phyloP scores from a whole-genome alignment of 2,797 vertebrate genomes.

The Propithecus deckenii region DNA sequence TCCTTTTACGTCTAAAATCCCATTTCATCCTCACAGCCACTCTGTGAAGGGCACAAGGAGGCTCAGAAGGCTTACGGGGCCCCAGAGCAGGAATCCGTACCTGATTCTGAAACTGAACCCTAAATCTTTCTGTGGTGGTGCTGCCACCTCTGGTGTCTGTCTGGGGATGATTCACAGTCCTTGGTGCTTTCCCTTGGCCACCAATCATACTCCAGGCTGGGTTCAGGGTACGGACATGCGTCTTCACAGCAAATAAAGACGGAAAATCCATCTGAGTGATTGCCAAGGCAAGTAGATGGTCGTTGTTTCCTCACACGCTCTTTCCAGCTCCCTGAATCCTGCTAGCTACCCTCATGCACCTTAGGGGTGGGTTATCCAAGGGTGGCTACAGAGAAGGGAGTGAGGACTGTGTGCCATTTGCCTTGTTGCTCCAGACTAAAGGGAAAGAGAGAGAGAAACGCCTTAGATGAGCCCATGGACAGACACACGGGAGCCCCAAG shows the following conservation, averaged over 20 bases:
- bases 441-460: background rate
- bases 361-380: background rate
- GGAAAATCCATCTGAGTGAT: background rate
- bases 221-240: background rate
- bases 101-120: background rate
- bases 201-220: background rate
- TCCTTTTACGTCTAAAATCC: background rate
- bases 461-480: rapidly evolving
- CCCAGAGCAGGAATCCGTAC: background rate
- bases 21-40: background rate
- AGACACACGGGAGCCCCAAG: too few species aligned
- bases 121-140: background rate
- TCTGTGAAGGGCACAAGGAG: background rate
- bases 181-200: background rate
- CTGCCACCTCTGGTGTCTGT: background rate
- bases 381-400: background rate
- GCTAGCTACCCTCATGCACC: background rate
- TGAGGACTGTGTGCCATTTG: background rate
- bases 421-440: background rate
- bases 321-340: background rate
- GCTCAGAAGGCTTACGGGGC: background rate
- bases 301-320: background rate
- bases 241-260: background rate
- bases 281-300: background rate
- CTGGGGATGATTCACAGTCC: too few species aligned